These are phyloP conservation scores for Cephalopholis sonnerati DNA, from an alignment of 2,113 vertebrate species.

Conservation along the genomic window DNA sequence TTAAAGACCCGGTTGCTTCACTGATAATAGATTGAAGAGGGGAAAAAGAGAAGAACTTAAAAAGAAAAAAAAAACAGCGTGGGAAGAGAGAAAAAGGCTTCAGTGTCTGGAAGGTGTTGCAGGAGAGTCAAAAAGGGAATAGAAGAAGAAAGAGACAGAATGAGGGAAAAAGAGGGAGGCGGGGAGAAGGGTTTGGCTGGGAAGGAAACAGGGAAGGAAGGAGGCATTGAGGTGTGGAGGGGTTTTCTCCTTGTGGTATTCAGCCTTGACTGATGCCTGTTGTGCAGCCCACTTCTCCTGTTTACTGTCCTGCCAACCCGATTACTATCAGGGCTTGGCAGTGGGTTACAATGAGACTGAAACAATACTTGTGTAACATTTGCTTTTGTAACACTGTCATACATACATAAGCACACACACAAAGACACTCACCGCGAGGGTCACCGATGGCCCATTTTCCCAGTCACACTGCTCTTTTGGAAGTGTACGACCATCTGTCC, in stretches of 20 bases:
- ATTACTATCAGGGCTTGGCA: slow-evolving; percentile 65
- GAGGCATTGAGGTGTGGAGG: slow-evolving; percentile 50
- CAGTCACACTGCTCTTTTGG: slow-evolving; percentile 80
- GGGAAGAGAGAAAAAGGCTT: neutral
- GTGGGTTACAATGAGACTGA: slow-evolving; percentile 39
- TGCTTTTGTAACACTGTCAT: slow-evolving; percentile 64
- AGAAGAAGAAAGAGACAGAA: slow-evolving; percentile 5
- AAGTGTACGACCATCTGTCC: slow-evolving; percentile 86
- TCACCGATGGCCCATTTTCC: slow-evolving; percentile 69
- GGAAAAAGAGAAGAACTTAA: neutral
- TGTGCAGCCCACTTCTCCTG: slow-evolving; percentile 58
- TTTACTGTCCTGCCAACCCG: slow-evolving; percentile 60
- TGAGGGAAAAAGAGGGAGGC: neutral
- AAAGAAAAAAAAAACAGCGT: neutral
- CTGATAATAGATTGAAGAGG: slow-evolving; percentile 4
- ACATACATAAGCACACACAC: slow-evolving; percentile 52
- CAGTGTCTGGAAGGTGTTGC: slow-evolving; percentile 24
- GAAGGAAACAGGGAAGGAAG: slow-evolving; percentile 12
- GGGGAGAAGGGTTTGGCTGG: slow-evolving; percentile 28
- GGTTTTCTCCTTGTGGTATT: slow-evolving; percentile 56
- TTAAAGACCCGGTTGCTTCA: neutral
- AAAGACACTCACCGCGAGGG: slow-evolving; percentile 69
- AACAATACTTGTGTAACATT: slow-evolving; percentile 62
- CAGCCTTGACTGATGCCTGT: slow-evolving; percentile 66
- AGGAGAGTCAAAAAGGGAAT: neutral